Evolutionary conservation across 2,888 invertebrate genomes (phyloP), one percentile per base, ranked within the genome.

Genomic region (Biston stratarius): DNA sequence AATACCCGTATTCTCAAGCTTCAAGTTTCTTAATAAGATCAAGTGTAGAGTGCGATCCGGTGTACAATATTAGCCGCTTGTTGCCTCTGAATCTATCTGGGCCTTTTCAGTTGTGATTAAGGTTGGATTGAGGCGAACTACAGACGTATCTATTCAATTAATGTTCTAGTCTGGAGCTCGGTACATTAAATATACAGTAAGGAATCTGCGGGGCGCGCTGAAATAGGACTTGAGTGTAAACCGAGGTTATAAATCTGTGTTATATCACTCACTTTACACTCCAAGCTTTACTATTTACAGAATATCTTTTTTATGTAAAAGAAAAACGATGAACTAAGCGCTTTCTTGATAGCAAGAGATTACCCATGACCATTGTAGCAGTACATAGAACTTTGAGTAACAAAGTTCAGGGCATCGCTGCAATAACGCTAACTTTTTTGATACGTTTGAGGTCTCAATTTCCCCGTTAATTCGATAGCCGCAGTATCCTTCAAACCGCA

Each of bases 121-220:
- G 91, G 86, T 84, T 76, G 82, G 85, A 90, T 90, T 91, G 92
- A 92, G 87, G 86, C 87, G 84, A 85, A 84, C 83, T 87, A 83
- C 87, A 84, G 85, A 89, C 89, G 90, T 91, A 92, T 91, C 91
- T 89, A 93, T 93, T 91, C 91, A 94, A 94, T 94, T 93, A 94
- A 91, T 88, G 78, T 83, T 79, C 81, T 81, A 86, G 84, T 83
- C 87, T 82, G 83, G 77, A 84, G 78, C 55, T 60, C 40, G 45
- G 34, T 63, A 68, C 45, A 51, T 57, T 63, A 56, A 60, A 63
- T 60, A 57, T 57, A 68, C 67, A 68, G 67, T 64, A 68, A 64
- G 67, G 67, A 40, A 38, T 56, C 61, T 61, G 40, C 42, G 49
- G 64, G 49, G 44, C 48, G 47, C 40, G 53, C 42, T 59, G 53